These are phyloP conservation scores for Euura saliciscinereae DNA, from an alignment of 1,140 invertebrate genomes.

Conservation along the genomic window DNA sequence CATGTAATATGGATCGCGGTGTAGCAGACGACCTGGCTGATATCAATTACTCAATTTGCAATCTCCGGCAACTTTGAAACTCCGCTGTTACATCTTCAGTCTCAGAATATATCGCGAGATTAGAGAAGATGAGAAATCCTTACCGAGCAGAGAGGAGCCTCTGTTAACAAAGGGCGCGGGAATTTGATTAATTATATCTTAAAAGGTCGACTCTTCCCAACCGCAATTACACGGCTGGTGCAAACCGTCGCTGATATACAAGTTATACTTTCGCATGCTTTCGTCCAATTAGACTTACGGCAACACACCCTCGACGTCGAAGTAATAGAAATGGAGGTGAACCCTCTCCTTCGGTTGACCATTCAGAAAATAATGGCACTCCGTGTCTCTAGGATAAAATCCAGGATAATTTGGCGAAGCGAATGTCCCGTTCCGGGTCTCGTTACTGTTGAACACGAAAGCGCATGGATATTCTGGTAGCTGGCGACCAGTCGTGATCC, in stretches of 20 bases:
- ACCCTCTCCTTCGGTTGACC: slow-evolving; percentile 82
- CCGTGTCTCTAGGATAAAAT: slow-evolving; percentile 87
- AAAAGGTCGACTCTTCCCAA: neutral
- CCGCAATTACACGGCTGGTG: neutral
- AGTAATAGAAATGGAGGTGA: slow-evolving; percentile 86
- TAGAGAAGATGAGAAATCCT: neutral
- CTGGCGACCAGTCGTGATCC: slow-evolving; percentile 79
- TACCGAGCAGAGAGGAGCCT: neutral
- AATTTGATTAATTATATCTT: neutral
- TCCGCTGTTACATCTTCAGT: neutral
- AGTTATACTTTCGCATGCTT: neutral
- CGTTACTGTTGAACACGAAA: slow-evolving; percentile 82
- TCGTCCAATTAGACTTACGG: slow-evolving; percentile 70
- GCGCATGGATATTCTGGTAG: slow-evolving; percentile 77
- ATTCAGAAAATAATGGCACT: slow-evolving; percentile 95
- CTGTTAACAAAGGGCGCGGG: neutral
- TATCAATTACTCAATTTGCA: slow-evolving; percentile 7
- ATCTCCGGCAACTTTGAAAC: slow-evolving; percentile 1
- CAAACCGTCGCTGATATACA: neutral
- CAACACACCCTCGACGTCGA: slow-evolving; percentile 89
- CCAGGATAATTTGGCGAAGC: slow-evolving; percentile 93
- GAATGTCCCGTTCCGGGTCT: slow-evolving; percentile 80
- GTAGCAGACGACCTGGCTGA: neutral
- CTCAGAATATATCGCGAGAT: neutral
- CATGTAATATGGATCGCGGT: too few species aligned